Conservation (phyloP, 2,888 invertebrate genomes). For the Cheilosia impressa region DNA sequence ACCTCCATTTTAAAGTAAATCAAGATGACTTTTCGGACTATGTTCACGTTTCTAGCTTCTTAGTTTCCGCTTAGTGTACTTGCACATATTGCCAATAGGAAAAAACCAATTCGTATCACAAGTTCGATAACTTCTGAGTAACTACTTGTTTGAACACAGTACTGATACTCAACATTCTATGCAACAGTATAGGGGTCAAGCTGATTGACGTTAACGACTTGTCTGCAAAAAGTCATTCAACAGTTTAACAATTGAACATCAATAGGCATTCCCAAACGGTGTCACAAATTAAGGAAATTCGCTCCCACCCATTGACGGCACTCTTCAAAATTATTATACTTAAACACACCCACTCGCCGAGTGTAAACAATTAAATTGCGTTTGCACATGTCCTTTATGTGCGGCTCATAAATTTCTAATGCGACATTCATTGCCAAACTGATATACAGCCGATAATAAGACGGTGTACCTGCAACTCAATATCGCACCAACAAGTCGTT, state of each 20-base stretch:
- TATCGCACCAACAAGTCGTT: conserved; percentile 67
- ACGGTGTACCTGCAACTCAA: conserved; percentile 1
- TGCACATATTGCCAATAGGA: too few species aligned
- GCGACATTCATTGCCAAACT: conserved; percentile 42
- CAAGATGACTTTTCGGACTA: too few species aligned
- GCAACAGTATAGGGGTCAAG: too few species aligned
- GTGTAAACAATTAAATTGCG: conserved; percentile 48
- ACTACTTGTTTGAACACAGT: too few species aligned
- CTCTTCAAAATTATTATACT: conserved; percentile 47
- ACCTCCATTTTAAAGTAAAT: too few species aligned
- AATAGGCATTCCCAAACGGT: neutral
- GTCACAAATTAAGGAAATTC: neutral
- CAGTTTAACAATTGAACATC: neutral
- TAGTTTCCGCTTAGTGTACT: too few species aligned
- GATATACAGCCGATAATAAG: neutral
- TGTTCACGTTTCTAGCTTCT: too few species aligned
- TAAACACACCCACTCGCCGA: conserved; percentile 63
- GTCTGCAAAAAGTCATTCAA: neutral
- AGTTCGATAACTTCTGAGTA: too few species aligned
- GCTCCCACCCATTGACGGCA: neutral
- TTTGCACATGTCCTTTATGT: conserved; percentile 38
- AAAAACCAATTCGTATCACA: too few species aligned
- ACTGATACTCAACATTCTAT: too few species aligned
- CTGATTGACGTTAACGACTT: too few species aligned
- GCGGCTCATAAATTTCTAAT: conserved; percentile 51